A percentile compares a stretch with the other conserved stretches of the same genome.
Conservation (phyloP, 2,888 invertebrate genomes). For the Serrognathus titanus region DNA sequence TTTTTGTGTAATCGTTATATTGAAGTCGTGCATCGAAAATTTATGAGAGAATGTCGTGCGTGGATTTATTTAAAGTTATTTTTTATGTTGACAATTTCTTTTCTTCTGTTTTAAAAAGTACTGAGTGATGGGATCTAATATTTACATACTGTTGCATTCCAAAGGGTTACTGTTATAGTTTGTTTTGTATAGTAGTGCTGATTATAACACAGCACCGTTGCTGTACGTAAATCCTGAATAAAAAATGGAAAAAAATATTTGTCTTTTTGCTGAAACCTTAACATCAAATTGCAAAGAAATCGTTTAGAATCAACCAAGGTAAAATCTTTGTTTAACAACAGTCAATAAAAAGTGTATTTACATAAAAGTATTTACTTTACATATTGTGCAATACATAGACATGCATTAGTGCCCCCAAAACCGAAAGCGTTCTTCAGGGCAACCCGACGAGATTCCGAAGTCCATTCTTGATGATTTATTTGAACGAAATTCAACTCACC, state of each 20-base stretch:
- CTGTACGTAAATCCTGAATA: conserved; percentile 39
- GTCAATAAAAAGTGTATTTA: too few relatives aligned
- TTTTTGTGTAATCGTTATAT: neutral
- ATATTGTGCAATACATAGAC: conserved; percentile 64
- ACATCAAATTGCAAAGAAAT: too few relatives aligned
- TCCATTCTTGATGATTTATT: conserved; percentile 57
- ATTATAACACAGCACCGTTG: conserved; percentile 25
- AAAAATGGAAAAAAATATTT: conserved; percentile 20
- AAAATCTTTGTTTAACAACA: too few relatives aligned
- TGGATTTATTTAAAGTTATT: neutral
- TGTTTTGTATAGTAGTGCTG: conserved; percentile 29
- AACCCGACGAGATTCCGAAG: conserved; percentile 53
- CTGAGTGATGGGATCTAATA: conserved; percentile 16
- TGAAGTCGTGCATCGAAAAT: neutral
- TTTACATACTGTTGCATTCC: conserved; percentile 46
- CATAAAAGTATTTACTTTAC: conserved; percentile 16
- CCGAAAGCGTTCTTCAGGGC: conserved; percentile 98
- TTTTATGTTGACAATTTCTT: conserved; percentile 1
- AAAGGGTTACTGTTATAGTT: conserved; percentile 45
- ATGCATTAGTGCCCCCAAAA: conserved; percentile 97
- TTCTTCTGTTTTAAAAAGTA: conserved; percentile 8
- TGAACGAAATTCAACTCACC: conserved; percentile 67
- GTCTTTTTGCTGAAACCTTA: too few relatives aligned
- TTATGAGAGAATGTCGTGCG: conserved; percentile 1
- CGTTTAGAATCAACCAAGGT: too few relatives aligned